phyloP scores from a whole-genome alignment of 2,888 invertebrate species.

The Dasypogon diadema region DNA sequence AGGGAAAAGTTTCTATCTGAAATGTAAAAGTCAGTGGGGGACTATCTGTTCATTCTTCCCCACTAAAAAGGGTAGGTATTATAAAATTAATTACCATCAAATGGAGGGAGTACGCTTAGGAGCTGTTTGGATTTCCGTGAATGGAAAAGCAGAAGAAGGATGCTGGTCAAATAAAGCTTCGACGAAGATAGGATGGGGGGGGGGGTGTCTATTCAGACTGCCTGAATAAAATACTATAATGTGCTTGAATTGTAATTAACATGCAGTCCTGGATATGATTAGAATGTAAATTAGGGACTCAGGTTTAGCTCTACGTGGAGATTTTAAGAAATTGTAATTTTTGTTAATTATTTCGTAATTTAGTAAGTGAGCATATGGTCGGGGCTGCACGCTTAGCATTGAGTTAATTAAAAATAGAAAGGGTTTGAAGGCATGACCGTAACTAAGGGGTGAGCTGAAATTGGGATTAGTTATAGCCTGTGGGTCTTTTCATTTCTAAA shows the following conservation, averaged over 20 bases:
- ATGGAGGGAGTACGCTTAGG: not conserved
- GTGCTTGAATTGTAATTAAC: slow-evolving; percentile 29
- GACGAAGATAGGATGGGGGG: not conserved
- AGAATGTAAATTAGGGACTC: slow-evolving; percentile 37
- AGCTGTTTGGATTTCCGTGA: slow-evolving; percentile 15
- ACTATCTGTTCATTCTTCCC: not conserved
- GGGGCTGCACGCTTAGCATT: too few relatives aligned
- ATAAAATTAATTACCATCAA: slow-evolving; percentile 37
- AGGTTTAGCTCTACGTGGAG: not conserved
- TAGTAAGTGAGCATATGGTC: too few relatives aligned
- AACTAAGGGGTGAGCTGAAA: too few relatives aligned
- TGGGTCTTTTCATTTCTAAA: too few relatives aligned
- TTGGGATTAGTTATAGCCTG: too few relatives aligned
- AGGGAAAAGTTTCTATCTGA: not conserved
- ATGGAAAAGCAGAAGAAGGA: slow-evolving; percentile 21
- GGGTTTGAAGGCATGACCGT: too few relatives aligned
- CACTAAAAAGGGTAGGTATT: not conserved
- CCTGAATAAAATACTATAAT: slow-evolving; percentile 20
- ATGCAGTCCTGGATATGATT: slow-evolving; percentile 32
- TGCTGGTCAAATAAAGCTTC: slow-evolving; percentile 23
- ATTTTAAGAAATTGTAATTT: slow-evolving; percentile 20
- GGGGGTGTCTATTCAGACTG: not conserved
- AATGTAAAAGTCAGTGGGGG: not conserved
- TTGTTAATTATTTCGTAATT: slow-evolving; percentile 3
- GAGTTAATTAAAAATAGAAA: too few relatives aligned